Conservation (phyloP, 1,140 invertebrate species). For the Drosophila prosaltans region DNA sequence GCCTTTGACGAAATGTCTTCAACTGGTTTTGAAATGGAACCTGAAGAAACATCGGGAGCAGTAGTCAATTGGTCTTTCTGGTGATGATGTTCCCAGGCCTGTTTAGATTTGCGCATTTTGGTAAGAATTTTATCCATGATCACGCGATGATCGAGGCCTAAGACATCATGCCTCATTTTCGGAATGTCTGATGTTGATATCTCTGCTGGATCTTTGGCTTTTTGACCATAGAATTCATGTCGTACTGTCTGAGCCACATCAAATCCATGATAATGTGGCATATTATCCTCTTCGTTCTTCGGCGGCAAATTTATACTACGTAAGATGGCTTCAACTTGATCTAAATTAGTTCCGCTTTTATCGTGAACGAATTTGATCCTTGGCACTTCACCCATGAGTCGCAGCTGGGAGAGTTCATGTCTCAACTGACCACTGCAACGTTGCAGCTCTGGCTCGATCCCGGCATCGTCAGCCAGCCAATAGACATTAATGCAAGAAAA, state of each 20-base stretch:
- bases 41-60: no score
- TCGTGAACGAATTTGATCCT: conserved; percentile 89
- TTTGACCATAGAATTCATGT: conserved; percentile 41
- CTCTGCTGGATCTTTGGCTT: neutral
- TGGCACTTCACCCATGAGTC: conserved; percentile 89
- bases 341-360: conserved; percentile 83
- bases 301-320: conserved; percentile 85
- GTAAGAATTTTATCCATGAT: conserved; percentile 86
- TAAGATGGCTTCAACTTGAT: conserved; percentile 86
- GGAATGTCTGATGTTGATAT: conserved; percentile 67
- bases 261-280: neutral
- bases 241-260: conserved; percentile 35
- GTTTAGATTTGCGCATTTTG: conserved; percentile 84
- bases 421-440: conserved; percentile 85
- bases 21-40: neutral
- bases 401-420: conserved; percentile 88
- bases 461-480: conserved; percentile 85
- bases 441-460: conserved; percentile 85
- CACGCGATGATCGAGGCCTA: conserved; percentile 87
- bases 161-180: conserved; percentile 88
- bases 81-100: conserved; percentile 84
- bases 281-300: neutral
- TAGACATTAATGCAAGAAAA: conserved; percentile 87
- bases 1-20: neutral
- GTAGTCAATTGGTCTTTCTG: conserved; percentile 10